Conservation (phyloP, 1,140 invertebrate genomes). For the Triops cancriformis region DNA sequence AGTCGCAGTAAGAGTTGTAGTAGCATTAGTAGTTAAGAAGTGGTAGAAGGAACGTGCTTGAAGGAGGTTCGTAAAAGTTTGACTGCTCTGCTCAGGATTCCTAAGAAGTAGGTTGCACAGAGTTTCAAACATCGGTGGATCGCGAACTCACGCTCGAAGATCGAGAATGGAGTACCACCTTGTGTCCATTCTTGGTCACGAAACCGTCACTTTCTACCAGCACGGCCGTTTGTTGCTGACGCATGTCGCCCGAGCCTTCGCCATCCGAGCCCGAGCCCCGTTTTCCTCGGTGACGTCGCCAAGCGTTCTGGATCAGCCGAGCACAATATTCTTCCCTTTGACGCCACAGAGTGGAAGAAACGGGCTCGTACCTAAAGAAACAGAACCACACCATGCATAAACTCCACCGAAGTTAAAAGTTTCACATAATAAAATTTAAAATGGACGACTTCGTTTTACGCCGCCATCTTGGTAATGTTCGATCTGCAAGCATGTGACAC, state of each 20-base stretch:
- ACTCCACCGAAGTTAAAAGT: no score
- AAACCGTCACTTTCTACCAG: constrained; percentile 71
- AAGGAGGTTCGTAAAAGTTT: neutral
- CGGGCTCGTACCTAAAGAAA: constrained; percentile 60
- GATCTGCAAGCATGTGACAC: no score
- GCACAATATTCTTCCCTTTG: constrained; percentile 94
- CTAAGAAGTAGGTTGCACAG: constrained; percentile 7
- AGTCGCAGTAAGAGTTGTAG: neutral
- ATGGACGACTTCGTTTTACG: no score
- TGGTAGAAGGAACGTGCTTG: constrained; percentile 4
- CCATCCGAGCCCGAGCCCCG: constrained; percentile 45
- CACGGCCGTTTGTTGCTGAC: constrained; percentile 60
- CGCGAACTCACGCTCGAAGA: constrained; percentile 64
- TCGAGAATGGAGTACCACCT: constrained; percentile 76
- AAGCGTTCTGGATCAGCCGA: constrained; percentile 86
- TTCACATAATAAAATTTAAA: no score
- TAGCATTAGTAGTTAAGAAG: neutral
- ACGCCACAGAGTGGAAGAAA: constrained; percentile 85
- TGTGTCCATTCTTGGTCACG: constrained; percentile 72
- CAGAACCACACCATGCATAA: neutral
- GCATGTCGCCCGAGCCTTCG: constrained; percentile 30
- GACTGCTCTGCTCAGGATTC: neutral
- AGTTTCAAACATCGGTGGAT: constrained; percentile 65
- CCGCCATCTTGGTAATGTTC: no score
- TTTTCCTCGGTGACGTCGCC: constrained; percentile 66